Conservation (phyloP, 1,140 invertebrate genomes). For the Hydropsyche tenuis region DNA sequence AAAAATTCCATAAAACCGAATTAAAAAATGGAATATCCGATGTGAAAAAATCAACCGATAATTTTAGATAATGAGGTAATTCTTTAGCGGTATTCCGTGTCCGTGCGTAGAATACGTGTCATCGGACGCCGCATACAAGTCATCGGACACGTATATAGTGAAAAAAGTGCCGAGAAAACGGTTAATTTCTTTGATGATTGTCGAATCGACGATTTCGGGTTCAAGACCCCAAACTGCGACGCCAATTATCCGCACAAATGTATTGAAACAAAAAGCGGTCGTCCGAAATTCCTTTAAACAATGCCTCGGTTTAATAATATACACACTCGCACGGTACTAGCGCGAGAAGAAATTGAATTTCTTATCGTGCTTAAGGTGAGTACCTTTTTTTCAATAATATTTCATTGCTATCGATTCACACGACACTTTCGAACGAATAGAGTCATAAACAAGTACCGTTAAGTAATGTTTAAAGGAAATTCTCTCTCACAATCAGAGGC, state of each 20-base stretch:
- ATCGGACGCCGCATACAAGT: neutral
- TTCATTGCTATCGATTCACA: too few species aligned
- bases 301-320: too few species aligned
- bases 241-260: slow-evolving; percentile 25
- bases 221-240: slow-evolving; percentile 25
- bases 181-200: neutral
- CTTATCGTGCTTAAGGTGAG: too few species aligned
- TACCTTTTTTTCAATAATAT: too few species aligned
- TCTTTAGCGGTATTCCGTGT: neutral
- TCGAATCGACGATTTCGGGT: slow-evolving; percentile 27
- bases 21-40: neutral
- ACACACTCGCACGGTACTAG: too few species aligned
- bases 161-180: slow-evolving; percentile 24
- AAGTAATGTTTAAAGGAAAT: neutral
- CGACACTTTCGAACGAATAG: neutral
- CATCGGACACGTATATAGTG: too few species aligned
- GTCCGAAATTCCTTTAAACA: too few species aligned
- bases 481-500: neutral
- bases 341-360: too few species aligned
- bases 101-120: slow-evolving; percentile 11
- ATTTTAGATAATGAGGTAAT: slow-evolving; percentile 26
- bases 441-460: slow-evolving; percentile 9
- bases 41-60: slow-evolving; percentile 8
- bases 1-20: neutral
- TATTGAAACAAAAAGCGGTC: slow-evolving; percentile 26